phyloP scores from a whole-genome alignment of 2,797 vertebrate species.

The Acipenser ruthenus region DNA sequence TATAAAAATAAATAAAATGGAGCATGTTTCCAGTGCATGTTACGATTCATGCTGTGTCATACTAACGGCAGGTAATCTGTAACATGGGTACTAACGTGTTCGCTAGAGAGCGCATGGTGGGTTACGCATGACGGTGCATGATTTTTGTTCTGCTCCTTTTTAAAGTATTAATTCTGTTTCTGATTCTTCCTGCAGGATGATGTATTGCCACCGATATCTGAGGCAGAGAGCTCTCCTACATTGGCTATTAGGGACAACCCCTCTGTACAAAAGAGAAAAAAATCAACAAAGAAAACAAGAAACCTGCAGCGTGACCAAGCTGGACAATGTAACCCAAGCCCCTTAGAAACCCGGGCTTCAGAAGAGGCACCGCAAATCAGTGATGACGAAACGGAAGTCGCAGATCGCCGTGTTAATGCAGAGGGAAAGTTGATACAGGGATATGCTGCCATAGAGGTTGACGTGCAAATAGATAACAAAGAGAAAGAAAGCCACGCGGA shows the following conservation, averaged over 20 bases:
- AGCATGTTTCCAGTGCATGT: constrained; percentile 11
- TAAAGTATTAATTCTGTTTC: constrained; percentile 8
- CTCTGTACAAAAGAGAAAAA: constrained; percentile 24
- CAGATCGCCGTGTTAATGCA: background rate
- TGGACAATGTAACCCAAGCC: constrained; percentile 27
- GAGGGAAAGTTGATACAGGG: background rate
- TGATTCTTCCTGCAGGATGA: constrained; percentile 30
- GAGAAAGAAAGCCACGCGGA: constrained; percentile 10
- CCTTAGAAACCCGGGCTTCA: background rate
- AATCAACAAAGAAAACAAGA: constrained; percentile 35
- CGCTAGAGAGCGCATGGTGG: background rate
- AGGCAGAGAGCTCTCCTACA: constrained; percentile 15
- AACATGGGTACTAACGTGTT: constrained; percentile 5
- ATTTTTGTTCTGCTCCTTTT: background rate
- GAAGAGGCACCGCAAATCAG: background rate
- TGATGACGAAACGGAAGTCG: background rate
- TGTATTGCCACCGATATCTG: constrained; percentile 7
- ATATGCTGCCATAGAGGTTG: constrained; percentile 34
- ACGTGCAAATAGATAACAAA: constrained; percentile 37
- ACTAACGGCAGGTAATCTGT: constrained; percentile 8
- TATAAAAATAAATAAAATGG: background rate
- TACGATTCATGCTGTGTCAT: constrained; percentile 11
- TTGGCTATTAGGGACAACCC: constrained; percentile 8
- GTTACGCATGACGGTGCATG: constrained; percentile 15
- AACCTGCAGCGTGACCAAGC: constrained; percentile 42